Percentiles rank a stretch among this genome's conserved stretches.
Evolutionary conservation across 2,888 invertebrate genomes (phyloP).

Genomic region (Agrilus mali): DNA sequence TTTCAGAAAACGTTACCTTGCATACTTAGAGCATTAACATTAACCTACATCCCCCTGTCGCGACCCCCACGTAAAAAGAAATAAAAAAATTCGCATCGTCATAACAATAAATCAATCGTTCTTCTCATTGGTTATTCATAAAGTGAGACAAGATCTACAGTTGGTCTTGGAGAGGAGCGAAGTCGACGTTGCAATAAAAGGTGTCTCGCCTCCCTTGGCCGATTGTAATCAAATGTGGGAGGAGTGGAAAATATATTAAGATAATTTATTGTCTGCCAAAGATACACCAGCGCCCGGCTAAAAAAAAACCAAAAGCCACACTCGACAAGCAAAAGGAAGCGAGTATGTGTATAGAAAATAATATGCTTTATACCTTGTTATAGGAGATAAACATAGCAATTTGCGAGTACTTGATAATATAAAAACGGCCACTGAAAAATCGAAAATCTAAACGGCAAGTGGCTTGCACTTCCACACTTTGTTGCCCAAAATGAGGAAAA

Average conservation of each 20-base stretch:
- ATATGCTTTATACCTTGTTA: constrained; percentile 18
- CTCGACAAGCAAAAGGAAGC: constrained; percentile 10
- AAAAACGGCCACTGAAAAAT: constrained; percentile 21
- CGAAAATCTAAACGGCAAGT: constrained; percentile 5
- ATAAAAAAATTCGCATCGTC: not conserved
- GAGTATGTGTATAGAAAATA: constrained; percentile 15
- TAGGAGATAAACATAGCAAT: constrained; percentile 20
- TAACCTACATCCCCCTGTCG: not conserved
- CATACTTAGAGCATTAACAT: too few relatives aligned
- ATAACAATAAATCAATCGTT: constrained; percentile 5
- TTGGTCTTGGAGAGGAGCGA: constrained; percentile 5
- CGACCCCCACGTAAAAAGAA: not conserved
- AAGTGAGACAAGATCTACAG: constrained; percentile 20
- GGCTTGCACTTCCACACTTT: too few relatives aligned
- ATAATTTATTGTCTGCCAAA: constrained; percentile 21
- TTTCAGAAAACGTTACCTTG: too few relatives aligned
- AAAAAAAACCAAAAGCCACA: constrained; percentile 11
- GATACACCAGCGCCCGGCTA: too few relatives aligned
- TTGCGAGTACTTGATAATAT: constrained; percentile 18
- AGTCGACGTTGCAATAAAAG: not conserved
- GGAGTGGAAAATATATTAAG: constrained; percentile 19
- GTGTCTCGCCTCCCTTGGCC: constrained; percentile 6
- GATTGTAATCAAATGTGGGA: constrained; percentile 20
- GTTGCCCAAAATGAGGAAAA: too few relatives aligned
- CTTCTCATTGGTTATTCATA: constrained; percentile 23